Base-by-base conservation (phyloP, 2,797 vertebrate genomes). In the Rhodeus uyekii region DNA sequence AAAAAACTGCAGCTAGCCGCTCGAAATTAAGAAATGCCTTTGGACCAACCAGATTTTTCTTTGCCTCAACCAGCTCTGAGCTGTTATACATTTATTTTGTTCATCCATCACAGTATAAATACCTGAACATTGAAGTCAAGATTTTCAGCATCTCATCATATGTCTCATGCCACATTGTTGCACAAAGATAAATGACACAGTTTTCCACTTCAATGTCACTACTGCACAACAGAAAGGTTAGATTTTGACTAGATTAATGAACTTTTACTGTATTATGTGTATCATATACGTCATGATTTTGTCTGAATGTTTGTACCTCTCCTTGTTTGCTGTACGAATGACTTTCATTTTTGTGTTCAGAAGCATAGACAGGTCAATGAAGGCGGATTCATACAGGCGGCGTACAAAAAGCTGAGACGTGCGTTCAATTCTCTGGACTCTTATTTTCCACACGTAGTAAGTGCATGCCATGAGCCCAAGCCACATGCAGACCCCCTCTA, bases 151-250 rank as follows among this genome's bases (percentile, higher is more conserved):
- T 96, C 88, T 96, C 95, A 5, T 95, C 94, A 13, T 94, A 94
- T 60, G 93, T 96, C 87, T 95, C 95, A 69, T 96, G 95, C 95
- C 95, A 96, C 95, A 96, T 95, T 83, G 95, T 96, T 67, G 95
- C 95, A 86, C 95, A 96, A 2, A 96, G 92, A 81, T 96, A 96
- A 87, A 96, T 94, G 46, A 95, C 90, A 73, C 92, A 93, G 77
- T 74, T 92, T 79, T 95, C 92, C 2, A 93, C 72, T 5, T 92
- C 88, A 19, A 93, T 92, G 29, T 19, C 44, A 16, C 42, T 68
- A 14, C 69, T 69, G 34, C 4, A 16, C 0, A 13, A 55, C 32
- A 60, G 27, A 76, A 24, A 48, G 14, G 29, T 44, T 22, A 48
- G 4, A 44, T 9, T 60, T 5, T 9, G 4, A 42, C 14, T 29